Evolutionary conservation across 2,113 vertebrate species (phyloP).

Genomic region (Cephalopterus ornatus): DNA sequence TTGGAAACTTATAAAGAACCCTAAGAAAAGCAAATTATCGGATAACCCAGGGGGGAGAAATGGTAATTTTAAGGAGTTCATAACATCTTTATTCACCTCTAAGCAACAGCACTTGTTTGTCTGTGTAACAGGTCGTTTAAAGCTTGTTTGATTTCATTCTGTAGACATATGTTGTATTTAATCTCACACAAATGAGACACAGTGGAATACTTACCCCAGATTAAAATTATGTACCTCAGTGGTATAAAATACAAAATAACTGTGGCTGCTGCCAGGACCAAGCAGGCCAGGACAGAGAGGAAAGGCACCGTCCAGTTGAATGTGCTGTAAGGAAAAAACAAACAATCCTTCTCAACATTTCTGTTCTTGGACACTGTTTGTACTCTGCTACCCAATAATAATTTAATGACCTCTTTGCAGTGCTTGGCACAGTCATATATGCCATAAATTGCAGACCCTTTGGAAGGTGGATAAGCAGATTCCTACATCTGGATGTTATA

Average conservation of each 20-base stretch:
- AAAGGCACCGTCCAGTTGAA: conserved; percentile 98
- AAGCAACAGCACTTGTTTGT: not conserved
- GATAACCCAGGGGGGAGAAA: not conserved
- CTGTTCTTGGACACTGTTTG: not conserved
- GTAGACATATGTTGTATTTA: not conserved
- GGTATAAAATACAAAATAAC: conserved; percentile 84
- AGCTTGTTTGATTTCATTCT: conserved; percentile 5
- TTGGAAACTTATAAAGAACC: not conserved
- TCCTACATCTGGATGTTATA: not conserved
- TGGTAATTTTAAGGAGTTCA: conserved; percentile 19
- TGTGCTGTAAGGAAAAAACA: conserved; percentile 74
- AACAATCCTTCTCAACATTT: not conserved
- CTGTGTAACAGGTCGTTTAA: conserved; percentile 9
- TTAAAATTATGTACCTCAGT: conserved; percentile 89
- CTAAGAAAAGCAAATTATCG: not conserved
- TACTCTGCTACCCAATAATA: not conserved
- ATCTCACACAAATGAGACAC: conserved; percentile 4
- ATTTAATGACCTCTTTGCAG: not conserved
- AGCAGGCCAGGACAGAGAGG: conserved; percentile 84
- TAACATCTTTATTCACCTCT: not conserved
- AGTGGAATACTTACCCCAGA: conserved; percentile 89
- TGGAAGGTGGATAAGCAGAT: not conserved
- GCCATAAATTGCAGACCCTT: not conserved
- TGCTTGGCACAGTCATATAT: not conserved
- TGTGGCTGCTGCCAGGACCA: conserved; percentile 79